These are phyloP conservation scores for Bactericera cockerelli DNA, from an alignment of 1,140 invertebrate genomes.

Conservation along the genomic window DNA sequence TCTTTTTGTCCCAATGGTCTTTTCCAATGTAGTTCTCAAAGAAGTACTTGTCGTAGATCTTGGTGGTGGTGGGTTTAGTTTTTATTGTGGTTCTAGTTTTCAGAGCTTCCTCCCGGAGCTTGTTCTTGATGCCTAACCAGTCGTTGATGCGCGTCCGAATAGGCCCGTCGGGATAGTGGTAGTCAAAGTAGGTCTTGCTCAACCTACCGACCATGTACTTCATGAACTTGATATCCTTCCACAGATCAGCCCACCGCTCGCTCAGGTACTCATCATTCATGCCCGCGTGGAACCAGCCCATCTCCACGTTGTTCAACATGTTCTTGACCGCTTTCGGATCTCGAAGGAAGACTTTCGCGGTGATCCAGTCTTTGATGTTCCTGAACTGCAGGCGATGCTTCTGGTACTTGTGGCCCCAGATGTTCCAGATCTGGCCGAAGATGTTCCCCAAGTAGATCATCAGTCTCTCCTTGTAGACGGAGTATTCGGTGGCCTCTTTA, in stretches of 20 bases:
- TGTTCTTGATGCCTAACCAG: neutral
- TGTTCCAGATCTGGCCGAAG: neutral
- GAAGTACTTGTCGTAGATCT: neutral
- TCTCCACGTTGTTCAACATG: constrained; percentile 1
- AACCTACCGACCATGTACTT: neutral
- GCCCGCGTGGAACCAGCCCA: neutral
- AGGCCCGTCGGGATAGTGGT: neutral
- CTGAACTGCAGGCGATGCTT: neutral
- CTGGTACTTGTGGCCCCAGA: neutral
- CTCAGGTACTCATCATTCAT: neutral
- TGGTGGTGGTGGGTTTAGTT: neutral
- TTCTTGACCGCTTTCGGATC: neutral
- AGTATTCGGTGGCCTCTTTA: neutral
- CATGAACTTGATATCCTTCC: neutral
- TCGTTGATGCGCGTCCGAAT: neutral
- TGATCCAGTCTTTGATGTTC: neutral
- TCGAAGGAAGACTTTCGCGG: neutral
- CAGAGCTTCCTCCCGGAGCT: neutral
- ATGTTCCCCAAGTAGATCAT: neutral
- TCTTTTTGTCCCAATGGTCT: neutral
- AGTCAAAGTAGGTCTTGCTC: neutral
- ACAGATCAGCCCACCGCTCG: neutral
- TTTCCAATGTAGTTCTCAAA: neutral
- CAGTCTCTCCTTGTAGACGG: neutral
- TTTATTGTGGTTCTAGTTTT: neutral